phyloP scores from a whole-genome alignment of 2,888 invertebrate species.

The Machimus atricapillus region DNA sequence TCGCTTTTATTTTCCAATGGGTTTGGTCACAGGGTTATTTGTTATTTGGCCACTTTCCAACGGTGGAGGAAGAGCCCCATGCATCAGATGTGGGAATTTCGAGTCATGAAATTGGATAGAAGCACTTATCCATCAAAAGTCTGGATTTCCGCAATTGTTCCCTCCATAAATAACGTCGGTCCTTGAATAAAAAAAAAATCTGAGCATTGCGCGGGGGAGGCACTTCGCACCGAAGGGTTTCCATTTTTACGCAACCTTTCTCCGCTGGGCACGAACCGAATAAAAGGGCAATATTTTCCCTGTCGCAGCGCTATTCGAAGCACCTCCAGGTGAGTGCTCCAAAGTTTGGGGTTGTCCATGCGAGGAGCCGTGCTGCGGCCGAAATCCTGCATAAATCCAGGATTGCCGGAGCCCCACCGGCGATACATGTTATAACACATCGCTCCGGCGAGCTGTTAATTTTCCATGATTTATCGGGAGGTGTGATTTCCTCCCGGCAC shows the following conservation, averaged over 20 bases:
- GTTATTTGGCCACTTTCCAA: not conserved
- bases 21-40: not conserved
- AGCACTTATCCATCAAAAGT: not conserved
- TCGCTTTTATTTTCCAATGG: not conserved
- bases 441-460: not conserved
- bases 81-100: not conserved
- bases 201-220: not conserved
- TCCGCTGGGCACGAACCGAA: not conserved
- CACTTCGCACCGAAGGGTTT: not conserved
- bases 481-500: not conserved
- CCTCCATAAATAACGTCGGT: not conserved
- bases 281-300: slow-evolving; percentile 20
- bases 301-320: not conserved
- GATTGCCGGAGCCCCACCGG: not conserved
- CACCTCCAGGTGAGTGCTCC: not conserved
- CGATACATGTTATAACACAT: not conserved
- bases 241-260: not conserved
- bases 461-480: slow-evolving; percentile 28
- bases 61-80: not conserved
- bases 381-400: not conserved
- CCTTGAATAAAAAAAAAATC: not conserved
- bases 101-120: not conserved
- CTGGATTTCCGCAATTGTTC: not conserved
- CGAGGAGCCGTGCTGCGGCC: not conserved
- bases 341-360: not conserved